phyloP scores from a whole-genome alignment of 2,888 invertebrate species.

The Acheta domesticus region DNA sequence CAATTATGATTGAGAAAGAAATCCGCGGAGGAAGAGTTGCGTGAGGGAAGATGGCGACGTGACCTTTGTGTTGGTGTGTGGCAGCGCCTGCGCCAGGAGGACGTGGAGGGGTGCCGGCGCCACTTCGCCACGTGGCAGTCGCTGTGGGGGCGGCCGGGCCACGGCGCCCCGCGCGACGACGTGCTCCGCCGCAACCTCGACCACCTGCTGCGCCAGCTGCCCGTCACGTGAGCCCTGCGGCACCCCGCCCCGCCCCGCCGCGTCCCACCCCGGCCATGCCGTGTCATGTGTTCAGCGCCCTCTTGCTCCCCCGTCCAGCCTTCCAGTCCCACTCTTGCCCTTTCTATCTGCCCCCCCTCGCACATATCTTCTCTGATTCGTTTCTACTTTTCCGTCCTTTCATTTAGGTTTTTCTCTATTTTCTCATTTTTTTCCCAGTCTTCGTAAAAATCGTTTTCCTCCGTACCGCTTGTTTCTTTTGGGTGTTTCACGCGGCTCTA shows the following conservation, averaged over 20 bases:
- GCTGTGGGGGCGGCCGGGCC: slow-evolving; percentile 78
- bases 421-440: too few relatives aligned
- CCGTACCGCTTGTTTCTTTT: too few relatives aligned
- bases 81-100: slow-evolving; percentile 59
- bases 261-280: slow-evolving; percentile 76
- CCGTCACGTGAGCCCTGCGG: slow-evolving; percentile 35
- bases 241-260: slow-evolving; percentile 42
- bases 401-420: too few relatives aligned
- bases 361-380: too few relatives aligned
- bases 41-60: too few relatives aligned
- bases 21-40: too few relatives aligned
- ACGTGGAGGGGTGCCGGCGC: slow-evolving; percentile 61
- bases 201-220: slow-evolving; percentile 45
- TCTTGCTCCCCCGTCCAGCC: slow-evolving; percentile 41
- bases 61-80: slow-evolving; percentile 33
- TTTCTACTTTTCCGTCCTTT: too few relatives aligned
- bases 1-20: too few relatives aligned
- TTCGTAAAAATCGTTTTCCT: too few relatives aligned
- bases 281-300: slow-evolving; percentile 63
- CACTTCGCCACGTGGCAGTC: slow-evolving; percentile 75
- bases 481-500: too few relatives aligned
- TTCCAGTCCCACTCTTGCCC: slow-evolving; percentile 34
- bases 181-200: slow-evolving; percentile 46
- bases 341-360: too few relatives aligned
- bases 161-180: slow-evolving; percentile 53